These are phyloP conservation scores for Stercorarius parasiticus DNA, from an alignment of 2,113 vertebrate genomes.

Conservation along the genomic window DNA sequence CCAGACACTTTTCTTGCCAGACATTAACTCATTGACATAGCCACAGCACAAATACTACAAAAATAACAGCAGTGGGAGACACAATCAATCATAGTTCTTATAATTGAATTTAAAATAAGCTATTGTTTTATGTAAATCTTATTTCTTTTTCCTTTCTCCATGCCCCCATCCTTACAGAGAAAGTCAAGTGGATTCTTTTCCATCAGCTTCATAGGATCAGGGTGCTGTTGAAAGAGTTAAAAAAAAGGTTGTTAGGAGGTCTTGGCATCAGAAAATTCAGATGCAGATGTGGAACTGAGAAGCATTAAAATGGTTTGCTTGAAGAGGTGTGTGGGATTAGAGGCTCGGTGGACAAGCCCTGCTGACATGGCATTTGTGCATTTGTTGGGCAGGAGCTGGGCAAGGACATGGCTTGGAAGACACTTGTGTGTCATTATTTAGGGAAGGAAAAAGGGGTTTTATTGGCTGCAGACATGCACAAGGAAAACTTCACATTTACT, in stretches of 20 bases:
- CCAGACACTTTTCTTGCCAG: background rate
- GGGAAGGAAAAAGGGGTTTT: background rate
- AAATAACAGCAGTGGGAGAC: background rate
- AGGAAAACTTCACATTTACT: background rate
- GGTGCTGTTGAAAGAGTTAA: fast-evolving
- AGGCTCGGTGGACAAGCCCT: background rate
- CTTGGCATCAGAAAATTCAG: background rate
- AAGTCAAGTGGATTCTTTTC: background rate
- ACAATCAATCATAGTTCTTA: background rate
- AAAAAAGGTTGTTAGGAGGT: background rate
- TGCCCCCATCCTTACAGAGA: background rate
- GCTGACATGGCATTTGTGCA: background rate
- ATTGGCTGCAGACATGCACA: background rate
- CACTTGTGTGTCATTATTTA: background rate
- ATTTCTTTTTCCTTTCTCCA: background rate
- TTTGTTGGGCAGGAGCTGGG: background rate
- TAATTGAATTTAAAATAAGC: background rate
- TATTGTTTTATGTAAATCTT: background rate
- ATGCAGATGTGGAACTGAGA: background rate
- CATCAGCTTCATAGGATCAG: background rate
- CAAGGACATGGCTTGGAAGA: background rate
- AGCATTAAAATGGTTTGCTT: background rate
- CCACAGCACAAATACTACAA: background rate
- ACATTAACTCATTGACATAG: background rate
- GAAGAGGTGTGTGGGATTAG: background rate